These are phyloP conservation scores for Eupithecia centaureata DNA, from an alignment of 2,888 invertebrate genomes.

Conservation along the genomic window DNA sequence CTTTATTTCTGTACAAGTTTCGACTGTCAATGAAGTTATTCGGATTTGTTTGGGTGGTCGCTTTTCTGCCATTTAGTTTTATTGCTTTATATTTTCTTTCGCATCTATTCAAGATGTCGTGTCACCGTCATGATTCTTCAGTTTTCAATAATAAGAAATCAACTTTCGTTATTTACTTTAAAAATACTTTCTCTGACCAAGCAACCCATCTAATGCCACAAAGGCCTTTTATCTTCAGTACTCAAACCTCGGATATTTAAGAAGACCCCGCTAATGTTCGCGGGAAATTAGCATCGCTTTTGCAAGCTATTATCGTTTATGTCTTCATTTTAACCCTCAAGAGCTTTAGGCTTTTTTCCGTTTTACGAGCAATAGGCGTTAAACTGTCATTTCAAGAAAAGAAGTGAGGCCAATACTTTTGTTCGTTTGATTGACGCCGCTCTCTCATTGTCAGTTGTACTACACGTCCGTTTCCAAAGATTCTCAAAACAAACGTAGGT, in stretches of 20 bases:
- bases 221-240: slow-evolving; percentile 63
- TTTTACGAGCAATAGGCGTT: slow-evolving; percentile 50
- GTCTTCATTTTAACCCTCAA: slow-evolving; percentile 68
- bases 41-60: slow-evolving; percentile 32
- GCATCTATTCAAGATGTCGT: not conserved
- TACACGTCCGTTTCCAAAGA: slow-evolving; percentile 38
- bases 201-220: slow-evolving; percentile 54
- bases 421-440: slow-evolving; percentile 37
- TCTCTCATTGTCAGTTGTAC: slow-evolving; percentile 38
- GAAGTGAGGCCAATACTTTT: slow-evolving; percentile 31
- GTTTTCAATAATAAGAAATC: not conserved
- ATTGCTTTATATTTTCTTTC: not conserved
- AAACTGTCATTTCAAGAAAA: slow-evolving; percentile 36
- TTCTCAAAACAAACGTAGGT: slow-evolving; percentile 48
- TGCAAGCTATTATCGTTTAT: slow-evolving; percentile 66
- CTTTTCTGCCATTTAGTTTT: not conserved
- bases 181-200: slow-evolving; percentile 11
- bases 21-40: slow-evolving; percentile 30
- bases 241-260: slow-evolving; percentile 61
- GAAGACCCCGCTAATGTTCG: slow-evolving; percentile 67
- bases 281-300: slow-evolving; percentile 70
- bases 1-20: slow-evolving; percentile 33
- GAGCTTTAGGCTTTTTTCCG: slow-evolving; percentile 50
- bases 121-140: not conserved
- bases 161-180: not conserved